Evolutionary conservation across 2,113 vertebrate genomes (phyloP).

Genomic region (Marmota monax): DNA sequence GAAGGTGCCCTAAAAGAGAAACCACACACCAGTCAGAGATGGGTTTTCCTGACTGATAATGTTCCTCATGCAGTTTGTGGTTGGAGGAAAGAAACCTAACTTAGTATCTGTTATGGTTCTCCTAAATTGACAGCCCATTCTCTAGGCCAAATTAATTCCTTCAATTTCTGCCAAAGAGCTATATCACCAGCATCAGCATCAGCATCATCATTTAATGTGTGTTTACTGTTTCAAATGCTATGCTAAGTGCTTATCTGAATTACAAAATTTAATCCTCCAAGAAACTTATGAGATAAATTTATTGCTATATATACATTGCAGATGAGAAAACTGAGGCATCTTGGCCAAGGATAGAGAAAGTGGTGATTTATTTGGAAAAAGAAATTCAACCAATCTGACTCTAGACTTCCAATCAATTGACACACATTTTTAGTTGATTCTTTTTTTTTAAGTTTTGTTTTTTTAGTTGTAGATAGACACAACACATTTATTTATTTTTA

Average conservation of each 20-base stretch:
- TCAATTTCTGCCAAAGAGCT: background rate
- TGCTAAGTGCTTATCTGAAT: background rate
- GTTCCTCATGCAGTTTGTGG: background rate
- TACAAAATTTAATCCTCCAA: conserved; percentile 5
- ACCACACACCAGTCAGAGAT: background rate
- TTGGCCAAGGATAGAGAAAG: background rate
- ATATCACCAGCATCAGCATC: background rate
- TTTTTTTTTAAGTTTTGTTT: background rate
- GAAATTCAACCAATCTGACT: background rate
- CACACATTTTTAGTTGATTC: background rate
- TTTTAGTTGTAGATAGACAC: too few relatives aligned
- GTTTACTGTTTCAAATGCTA: background rate
- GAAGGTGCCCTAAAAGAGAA: background rate
- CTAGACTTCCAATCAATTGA: background rate
- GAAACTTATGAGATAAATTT: background rate
- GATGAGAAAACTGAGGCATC: background rate
- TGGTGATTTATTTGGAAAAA: background rate
- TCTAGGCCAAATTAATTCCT: background rate
- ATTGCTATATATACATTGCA: background rate
- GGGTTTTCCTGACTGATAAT: background rate
- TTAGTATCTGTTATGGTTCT: background rate
- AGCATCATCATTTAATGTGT: background rate
- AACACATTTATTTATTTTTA: too few relatives aligned
- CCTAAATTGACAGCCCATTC: background rate
- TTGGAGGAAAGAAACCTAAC: background rate